Evolutionary conservation across 2,888 invertebrate genomes (phyloP).

Genomic region (Rhynchonema sp.): DNA sequence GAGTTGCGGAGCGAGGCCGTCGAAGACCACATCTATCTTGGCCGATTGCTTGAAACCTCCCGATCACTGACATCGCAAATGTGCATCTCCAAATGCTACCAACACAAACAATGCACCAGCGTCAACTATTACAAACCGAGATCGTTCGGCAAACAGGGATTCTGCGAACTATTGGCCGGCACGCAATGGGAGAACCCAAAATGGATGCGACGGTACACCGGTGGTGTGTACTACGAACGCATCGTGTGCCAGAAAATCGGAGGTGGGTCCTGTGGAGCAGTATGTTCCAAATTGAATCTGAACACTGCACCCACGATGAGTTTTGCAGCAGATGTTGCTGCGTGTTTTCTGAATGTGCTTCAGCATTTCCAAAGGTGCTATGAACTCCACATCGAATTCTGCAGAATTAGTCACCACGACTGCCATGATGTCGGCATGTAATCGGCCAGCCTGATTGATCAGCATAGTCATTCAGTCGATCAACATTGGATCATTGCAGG

Average conservation of each 20-base stretch:
- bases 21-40: constrained; percentile 25
- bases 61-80: constrained; percentile 15
- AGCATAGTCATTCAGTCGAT: too few relatives aligned
- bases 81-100: constrained; percentile 18
- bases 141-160: constrained; percentile 19
- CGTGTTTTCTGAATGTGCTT: too few relatives aligned
- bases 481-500: too few relatives aligned
- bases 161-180: constrained; percentile 23
- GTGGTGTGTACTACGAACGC: constrained; percentile 24
- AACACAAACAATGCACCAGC: constrained; percentile 19
- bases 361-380: too few relatives aligned
- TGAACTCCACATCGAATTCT: too few relatives aligned
- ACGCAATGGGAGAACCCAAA: constrained; percentile 24
- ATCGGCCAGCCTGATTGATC: too few relatives aligned
- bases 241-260: constrained; percentile 15
- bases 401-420: too few relatives aligned
- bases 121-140: constrained; percentile 24
- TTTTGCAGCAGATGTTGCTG: too few relatives aligned
- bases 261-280: too few relatives aligned
- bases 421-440: too few relatives aligned
- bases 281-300: too few relatives aligned
- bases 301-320: too few relatives aligned
- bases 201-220: constrained; percentile 23
- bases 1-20: constrained; percentile 23
- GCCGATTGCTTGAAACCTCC: constrained; percentile 20